Evolutionary conservation across 2,888 invertebrate species (phyloP), one percentile per base, ranked within the genome.

Genomic region (Acanthosepion lycidas): DNA sequence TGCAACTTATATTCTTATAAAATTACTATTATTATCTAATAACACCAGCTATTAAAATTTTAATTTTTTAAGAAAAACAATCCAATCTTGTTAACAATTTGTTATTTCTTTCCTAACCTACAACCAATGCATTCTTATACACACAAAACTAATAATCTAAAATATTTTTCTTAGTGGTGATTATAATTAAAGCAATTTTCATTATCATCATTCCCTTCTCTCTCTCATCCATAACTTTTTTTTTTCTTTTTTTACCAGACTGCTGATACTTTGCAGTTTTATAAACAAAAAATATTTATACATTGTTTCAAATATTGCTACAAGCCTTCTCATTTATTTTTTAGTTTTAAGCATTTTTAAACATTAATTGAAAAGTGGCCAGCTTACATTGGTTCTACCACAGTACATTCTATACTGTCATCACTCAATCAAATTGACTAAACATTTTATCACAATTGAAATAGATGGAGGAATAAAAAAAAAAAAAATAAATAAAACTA

Each of bases 81-180:
- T n/a, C 23, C 59, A 59, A 59, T 23, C 59, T 20, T 55, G 20
- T 55, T 59, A 59, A 23, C 23, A 59, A 59, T 59, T 59, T 59
- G 59, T 59, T 23, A 59, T 59, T 59, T 59, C 59, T 59, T 59
- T 59, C n/a, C n/a, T 78, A n/a, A 78, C n/a, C 18, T 78, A 15
- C 78, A 78, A 18, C 78, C n/a, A n/a, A 78, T 78, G n/a, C n/a
- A 28, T 8, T n/a, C 78, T n/a, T n/a, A 42, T 42, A 33, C 78
- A 78, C 78, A 78, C 78, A 78, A n/a, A 78, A 78, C 78, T n/a
- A 33, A 78, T 59, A 59, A 59, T 59, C 78, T 78, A 78, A 78
- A 42, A 78, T 78, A 12, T 78, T 78, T 33, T 78, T 15, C 78
- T 78, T 78, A 9, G 78, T 78, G 78, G 78, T 78, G n/a, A 23